phyloP scores from a whole-genome alignment of 2,113 vertebrate species.

The Polypterus bichir region DNA sequence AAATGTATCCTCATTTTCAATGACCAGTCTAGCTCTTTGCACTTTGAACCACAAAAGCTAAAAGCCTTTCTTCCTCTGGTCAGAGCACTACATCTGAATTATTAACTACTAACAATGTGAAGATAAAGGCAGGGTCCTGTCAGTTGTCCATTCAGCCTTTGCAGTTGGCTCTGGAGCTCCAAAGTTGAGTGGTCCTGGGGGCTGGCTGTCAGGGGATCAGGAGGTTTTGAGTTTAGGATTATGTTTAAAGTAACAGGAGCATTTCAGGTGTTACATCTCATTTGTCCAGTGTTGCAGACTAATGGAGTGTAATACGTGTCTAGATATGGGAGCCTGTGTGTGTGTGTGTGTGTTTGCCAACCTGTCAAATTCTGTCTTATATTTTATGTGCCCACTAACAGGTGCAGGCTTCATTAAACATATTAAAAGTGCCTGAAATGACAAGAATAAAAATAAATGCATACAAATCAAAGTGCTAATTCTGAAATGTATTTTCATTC shows the following conservation, averaged over 20 bases:
- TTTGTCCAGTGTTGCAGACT: background rate
- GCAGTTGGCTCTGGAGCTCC: background rate
- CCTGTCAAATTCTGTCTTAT: too few species aligned
- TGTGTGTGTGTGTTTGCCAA: too few species aligned
- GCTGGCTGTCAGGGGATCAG: background rate
- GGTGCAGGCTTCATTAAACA: too few species aligned
- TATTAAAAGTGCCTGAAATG: too few species aligned
- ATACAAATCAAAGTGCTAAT: too few species aligned
- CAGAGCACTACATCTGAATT: slow-evolving; percentile 21
- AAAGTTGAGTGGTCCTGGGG: background rate
- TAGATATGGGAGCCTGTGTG: too few species aligned
- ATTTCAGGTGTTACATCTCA: background rate
- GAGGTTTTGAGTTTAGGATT: background rate
- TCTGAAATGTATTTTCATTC: too few species aligned
- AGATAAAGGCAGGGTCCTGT: slow-evolving; percentile 25
- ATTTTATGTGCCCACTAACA: too few species aligned
- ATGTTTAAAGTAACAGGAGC: background rate
- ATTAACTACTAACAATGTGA: slow-evolving; percentile 18
- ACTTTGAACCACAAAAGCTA: slow-evolving; percentile 19
- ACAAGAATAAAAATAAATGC: too few species aligned
- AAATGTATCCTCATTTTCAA: background rate
- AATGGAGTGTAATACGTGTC: background rate
- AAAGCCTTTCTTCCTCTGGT: slow-evolving; percentile 7
- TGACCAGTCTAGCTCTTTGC: slow-evolving; percentile 3
- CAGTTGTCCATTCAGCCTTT: slow-evolving; percentile 7